Evolutionary conservation across 2,888 invertebrate species (phyloP), one percentile per base, ranked within the genome.

Genomic region (Heliconius hortense): DNA sequence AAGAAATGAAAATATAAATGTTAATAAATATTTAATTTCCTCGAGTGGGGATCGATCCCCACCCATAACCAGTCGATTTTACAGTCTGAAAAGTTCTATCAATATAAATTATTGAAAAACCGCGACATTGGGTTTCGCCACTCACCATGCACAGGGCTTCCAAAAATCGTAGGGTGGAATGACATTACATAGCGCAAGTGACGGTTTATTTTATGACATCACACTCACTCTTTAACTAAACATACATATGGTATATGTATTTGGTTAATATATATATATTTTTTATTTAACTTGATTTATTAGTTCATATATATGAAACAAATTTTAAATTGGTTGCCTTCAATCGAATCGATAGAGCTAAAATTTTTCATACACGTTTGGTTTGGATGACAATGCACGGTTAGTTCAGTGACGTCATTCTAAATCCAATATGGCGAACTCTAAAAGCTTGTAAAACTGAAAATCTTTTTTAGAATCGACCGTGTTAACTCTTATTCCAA

Each of bases 351-450:
- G 39, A 66, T 66, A 24, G 39, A 66, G 66, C 35, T 24, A 64
- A 35, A 35, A 64, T 35, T 35, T 35, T n/a, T 35, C 64, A 24
- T 64, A n/a, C 2, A 11, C 64, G 39, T 64, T 64, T 64, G n/a
- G 35, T 64, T 62, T 64, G 13, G 24, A 18, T 24, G 66, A 39
- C 64, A 39, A 39, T 39, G 64, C 35, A 39, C 35, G 64, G 64
- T 64, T 64, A 39, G 64, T 39, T n/a, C 24, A 39, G 39, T 43
- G 66, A 66, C 66, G 39, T 43, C 15, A 24, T 39, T 39, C 66
- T 39, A 66, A 66, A 64, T 64, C 24, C 64, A 64, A 39, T 64
- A 64, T 39, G n/a, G 24, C 64, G 64, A 64, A 31, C 64, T 39
- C 35, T 24, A 64, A 64, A 35, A n/a, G 35, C 35, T 64, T 39